Evolutionary conservation across 2,113 vertebrate genomes (phyloP).

Genomic region (Ivindomyrus marchei): DNA sequence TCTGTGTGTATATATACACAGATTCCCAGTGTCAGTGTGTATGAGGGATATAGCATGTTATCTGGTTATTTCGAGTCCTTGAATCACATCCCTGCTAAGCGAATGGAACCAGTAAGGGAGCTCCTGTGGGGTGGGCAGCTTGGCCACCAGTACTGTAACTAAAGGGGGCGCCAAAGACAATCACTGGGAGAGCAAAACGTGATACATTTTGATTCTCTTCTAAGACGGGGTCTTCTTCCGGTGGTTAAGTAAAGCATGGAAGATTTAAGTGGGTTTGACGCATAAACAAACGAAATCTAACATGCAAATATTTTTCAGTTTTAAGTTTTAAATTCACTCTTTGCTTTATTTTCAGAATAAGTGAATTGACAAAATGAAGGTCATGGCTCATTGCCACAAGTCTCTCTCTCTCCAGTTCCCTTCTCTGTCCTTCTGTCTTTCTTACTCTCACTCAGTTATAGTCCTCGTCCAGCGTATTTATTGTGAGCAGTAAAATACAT

Average conservation of each 20-base stretch:
- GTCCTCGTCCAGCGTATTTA: slow-evolving; percentile 60
- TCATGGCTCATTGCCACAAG: slow-evolving; percentile 53
- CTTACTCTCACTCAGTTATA: slow-evolving; percentile 56
- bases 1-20: not conserved
- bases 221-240: slow-evolving; percentile 68
- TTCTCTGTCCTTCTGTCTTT: slow-evolving; percentile 31
- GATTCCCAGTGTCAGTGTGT: not conserved
- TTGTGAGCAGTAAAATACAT: slow-evolving; percentile 56
- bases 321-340: slow-evolving; percentile 65
- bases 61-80: not conserved
- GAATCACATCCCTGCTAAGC: not conserved
- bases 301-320: slow-evolving; percentile 57
- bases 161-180: slow-evolving; percentile 82
- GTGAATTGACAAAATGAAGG: slow-evolving; percentile 58
- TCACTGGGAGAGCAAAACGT: slow-evolving; percentile 68
- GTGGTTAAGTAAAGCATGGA: slow-evolving; percentile 48
- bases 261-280: slow-evolving; percentile 63
- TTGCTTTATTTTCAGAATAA: slow-evolving; percentile 53
- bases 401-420: slow-evolving; percentile 31
- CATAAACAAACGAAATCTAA: slow-evolving; percentile 51
- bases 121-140: slow-evolving; percentile 71
- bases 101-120: slow-evolving; percentile 33
- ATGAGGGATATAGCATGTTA: not conserved
- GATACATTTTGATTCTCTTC: slow-evolving; percentile 63
- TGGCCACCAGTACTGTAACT: slow-evolving; percentile 59